phyloP scores from a whole-genome alignment of 2,888 invertebrate species.

The Nysson spinosus region DNA sequence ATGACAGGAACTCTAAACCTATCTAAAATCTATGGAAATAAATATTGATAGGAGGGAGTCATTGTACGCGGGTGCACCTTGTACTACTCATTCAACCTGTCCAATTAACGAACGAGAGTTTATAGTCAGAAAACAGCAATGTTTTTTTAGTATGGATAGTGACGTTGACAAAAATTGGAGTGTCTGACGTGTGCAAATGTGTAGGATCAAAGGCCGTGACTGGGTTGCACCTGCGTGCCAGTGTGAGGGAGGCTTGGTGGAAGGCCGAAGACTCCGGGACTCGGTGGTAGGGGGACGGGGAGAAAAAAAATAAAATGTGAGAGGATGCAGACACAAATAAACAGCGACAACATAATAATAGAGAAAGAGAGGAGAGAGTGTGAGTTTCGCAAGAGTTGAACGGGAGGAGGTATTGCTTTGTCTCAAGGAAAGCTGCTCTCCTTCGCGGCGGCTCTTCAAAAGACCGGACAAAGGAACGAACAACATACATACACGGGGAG shows the following conservation, averaged over 20 bases:
- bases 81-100: constrained; percentile 11
- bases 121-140: constrained; percentile 11
- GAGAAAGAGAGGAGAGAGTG: constrained; percentile 61
- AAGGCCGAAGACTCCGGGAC: constrained; percentile 54
- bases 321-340: constrained; percentile 76
- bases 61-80: constrained; percentile 1
- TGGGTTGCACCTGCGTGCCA: constrained; percentile 50
- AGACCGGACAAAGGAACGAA: constrained; percentile 63
- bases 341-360: constrained; percentile 77
- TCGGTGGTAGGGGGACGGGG: constrained; percentile 21
- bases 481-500: constrained; percentile 24
- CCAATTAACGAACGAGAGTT: constrained; percentile 36
- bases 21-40: too few relatives aligned
- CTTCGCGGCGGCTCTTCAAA: constrained; percentile 67
- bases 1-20: too few relatives aligned
- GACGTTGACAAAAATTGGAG: constrained; percentile 52
- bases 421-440: constrained; percentile 74
- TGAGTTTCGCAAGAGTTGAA: constrained; percentile 30
- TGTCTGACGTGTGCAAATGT: constrained; percentile 36
- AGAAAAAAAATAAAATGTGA: constrained; percentile 46
- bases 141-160: constrained; percentile 16
- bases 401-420: constrained; percentile 67
- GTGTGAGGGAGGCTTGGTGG: constrained; percentile 47
- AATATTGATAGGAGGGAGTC: constrained; percentile 16
- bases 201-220: constrained; percentile 15